phyloP scores from a whole-genome alignment of 2,888 invertebrate genomes.

The Xanthia icteritia region DNA sequence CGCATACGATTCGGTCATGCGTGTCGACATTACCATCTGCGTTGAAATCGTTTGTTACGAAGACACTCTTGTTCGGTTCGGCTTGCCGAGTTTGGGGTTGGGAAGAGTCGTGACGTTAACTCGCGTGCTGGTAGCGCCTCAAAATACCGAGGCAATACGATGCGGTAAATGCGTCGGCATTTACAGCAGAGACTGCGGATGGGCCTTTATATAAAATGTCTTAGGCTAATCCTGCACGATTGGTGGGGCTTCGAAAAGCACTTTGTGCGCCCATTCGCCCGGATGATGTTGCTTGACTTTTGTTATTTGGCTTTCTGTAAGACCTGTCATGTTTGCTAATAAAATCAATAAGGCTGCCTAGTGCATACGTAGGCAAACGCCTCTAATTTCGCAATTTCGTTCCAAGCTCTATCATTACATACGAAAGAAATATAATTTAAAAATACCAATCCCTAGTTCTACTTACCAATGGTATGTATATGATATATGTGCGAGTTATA shows the following conservation, averaged over 20 bases:
- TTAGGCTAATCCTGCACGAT: too few species aligned
- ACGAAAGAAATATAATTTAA: conserved; percentile 22
- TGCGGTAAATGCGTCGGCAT: neutral
- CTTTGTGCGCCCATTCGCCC: neutral
- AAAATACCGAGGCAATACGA: neutral
- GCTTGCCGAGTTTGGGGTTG: neutral
- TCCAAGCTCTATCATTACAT: conserved; percentile 31
- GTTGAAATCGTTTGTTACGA: neutral
- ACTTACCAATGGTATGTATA: conserved; percentile 39
- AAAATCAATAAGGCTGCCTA: neutral
- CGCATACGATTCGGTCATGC: neutral
- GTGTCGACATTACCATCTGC: neutral
- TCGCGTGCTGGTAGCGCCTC: neutral
- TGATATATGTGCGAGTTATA: conserved; percentile 52
- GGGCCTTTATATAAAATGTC: neutral
- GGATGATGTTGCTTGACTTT: neutral
- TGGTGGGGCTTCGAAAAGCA: neutral
- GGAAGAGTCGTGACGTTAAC: neutral
- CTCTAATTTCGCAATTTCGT: conserved; percentile 3
- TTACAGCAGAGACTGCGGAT: neutral
- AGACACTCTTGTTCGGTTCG: neutral
- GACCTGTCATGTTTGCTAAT: neutral
- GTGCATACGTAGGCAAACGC: conserved; percentile 7
- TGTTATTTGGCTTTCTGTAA: neutral
- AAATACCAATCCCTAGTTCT: conserved; percentile 46